phyloP scores from a whole-genome alignment of 2,888 invertebrate genomes.

The Pollenia amentaria region DNA sequence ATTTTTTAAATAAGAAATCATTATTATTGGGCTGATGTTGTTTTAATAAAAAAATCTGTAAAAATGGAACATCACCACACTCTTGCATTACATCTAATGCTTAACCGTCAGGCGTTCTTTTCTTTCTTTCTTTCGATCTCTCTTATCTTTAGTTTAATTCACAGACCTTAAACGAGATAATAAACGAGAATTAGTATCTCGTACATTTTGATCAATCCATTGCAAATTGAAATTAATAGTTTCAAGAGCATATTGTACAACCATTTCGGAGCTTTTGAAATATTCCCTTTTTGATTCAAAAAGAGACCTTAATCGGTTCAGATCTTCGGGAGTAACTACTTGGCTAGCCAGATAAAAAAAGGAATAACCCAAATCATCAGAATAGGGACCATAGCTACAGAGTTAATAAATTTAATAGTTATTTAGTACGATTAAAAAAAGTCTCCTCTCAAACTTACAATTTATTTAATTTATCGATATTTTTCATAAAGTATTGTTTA shows the following conservation, averaged over 20 bases:
- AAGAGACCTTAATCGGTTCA: slow-evolving; percentile 85
- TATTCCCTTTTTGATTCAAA: slow-evolving; percentile 86
- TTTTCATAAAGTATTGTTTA: slow-evolving; percentile 88
- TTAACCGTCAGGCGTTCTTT: not conserved
- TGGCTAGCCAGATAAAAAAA: slow-evolving; percentile 85
- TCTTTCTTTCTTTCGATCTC: not conserved
- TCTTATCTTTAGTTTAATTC: slow-evolving; percentile 36
- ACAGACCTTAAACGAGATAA: slow-evolving; percentile 58
- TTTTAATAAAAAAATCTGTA: not conserved
- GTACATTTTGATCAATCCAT: slow-evolving; percentile 88
- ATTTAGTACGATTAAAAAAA: not conserved
- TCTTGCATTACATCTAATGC: not conserved
- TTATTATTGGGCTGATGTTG: slow-evolving; percentile 55
- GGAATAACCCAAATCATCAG: slow-evolving; percentile 84
- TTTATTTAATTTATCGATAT: slow-evolving; percentile 87
- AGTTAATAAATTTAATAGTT: not conserved
- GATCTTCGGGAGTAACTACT: slow-evolving; percentile 85
- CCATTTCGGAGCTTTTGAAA: slow-evolving; percentile 88
- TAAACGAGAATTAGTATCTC: slow-evolving; percentile 70
- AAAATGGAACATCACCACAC: slow-evolving; percentile 9
- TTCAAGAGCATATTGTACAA: slow-evolving; percentile 90
- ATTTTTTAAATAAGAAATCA: slow-evolving; percentile 34
- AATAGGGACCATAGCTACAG: slow-evolving; percentile 85
- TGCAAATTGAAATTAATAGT: slow-evolving; percentile 89
- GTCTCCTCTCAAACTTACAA: slow-evolving; percentile 86